A percentile compares a stretch with the other conserved stretches of the same genome.
These are phyloP conservation scores for Eurois occulta DNA, from an alignment of 2,888 invertebrate genomes.

Conservation along the genomic window DNA sequence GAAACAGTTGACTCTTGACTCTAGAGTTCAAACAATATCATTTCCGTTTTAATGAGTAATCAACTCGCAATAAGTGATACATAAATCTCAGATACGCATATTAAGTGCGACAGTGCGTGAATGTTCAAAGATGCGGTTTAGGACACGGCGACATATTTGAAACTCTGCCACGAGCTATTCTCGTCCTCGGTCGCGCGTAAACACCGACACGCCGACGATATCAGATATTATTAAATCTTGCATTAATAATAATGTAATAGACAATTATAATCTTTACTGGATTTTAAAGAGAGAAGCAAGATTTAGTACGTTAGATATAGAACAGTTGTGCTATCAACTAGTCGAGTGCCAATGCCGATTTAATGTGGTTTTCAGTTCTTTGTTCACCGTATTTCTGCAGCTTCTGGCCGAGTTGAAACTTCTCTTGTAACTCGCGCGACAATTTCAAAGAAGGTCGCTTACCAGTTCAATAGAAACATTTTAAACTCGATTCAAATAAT, in stretches of 20 bases:
- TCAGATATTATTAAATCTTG: slow-evolving; percentile 78
- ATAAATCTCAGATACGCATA: slow-evolving; percentile 69
- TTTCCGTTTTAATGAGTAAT: slow-evolving; percentile 15
- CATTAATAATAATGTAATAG: slow-evolving; percentile 72
- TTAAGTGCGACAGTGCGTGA: slow-evolving; percentile 77
- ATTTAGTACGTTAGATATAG: slow-evolving; percentile 37
- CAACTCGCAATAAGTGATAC: slow-evolving; percentile 11
- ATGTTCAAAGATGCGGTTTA: slow-evolving; percentile 81
- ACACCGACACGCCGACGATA: slow-evolving; percentile 77
- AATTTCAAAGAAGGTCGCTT: slow-evolving; percentile 25
- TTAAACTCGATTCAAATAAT: slow-evolving; percentile 18
- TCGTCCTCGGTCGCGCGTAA: slow-evolving; percentile 83
- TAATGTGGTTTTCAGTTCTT: slow-evolving; percentile 5
- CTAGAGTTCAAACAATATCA: neutral
- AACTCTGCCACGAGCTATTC: slow-evolving; percentile 89
- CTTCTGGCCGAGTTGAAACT: slow-evolving; percentile 23
- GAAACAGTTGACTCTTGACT: neutral
- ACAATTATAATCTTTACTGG: slow-evolving; percentile 57
- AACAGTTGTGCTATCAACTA: slow-evolving; percentile 20
- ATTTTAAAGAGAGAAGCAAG: slow-evolving; percentile 32
- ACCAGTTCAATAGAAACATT: slow-evolving; percentile 25
- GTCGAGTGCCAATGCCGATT: slow-evolving; percentile 20
- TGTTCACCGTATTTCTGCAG: slow-evolving; percentile 16
- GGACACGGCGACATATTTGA: slow-evolving; percentile 89
- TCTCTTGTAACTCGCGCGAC: neutral